phyloP scores from a whole-genome alignment of 2,797 vertebrate species.

The Tamandua tetradactyla region DNA sequence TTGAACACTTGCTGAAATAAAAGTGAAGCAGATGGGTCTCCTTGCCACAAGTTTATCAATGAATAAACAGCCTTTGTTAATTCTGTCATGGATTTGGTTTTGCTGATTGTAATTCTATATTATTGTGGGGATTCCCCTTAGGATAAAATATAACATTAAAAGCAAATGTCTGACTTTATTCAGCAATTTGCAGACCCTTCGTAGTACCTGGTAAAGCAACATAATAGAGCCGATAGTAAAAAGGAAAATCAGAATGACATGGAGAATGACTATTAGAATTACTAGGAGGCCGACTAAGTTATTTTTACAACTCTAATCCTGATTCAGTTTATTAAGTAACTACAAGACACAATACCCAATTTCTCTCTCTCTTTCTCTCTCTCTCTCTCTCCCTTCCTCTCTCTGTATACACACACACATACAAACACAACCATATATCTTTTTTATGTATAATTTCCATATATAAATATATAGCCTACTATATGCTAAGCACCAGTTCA shows the following conservation, averaged over 20 bases:
- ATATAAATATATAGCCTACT: neutral
- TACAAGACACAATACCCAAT: neutral
- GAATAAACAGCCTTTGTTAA: neutral
- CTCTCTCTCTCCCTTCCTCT: too few relatives aligned
- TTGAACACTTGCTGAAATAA: neutral
- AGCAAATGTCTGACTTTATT: neutral
- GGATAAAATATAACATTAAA: neutral
- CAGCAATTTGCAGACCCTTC: neutral
- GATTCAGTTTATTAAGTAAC: neutral
- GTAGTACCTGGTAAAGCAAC: neutral
- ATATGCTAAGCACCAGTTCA: neutral
- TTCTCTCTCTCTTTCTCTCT: neutral
- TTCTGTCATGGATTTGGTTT: neutral
- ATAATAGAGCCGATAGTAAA: neutral
- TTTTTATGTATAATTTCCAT: too few relatives aligned
- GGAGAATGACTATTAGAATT: neutral
- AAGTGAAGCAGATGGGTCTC: neutral
- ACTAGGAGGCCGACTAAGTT: neutral
- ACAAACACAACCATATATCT: too few relatives aligned
- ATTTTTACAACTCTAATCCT: neutral
- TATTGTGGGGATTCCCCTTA: neutral
- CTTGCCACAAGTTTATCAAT: neutral
- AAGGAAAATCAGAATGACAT: neutral
- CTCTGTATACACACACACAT: too few relatives aligned
- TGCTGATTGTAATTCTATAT: neutral